Percentiles rank a stretch among this genome's conserved stretches.
Conservation (phyloP, 1,140 invertebrate species). For the Rhagoletis pomonella region DNA sequence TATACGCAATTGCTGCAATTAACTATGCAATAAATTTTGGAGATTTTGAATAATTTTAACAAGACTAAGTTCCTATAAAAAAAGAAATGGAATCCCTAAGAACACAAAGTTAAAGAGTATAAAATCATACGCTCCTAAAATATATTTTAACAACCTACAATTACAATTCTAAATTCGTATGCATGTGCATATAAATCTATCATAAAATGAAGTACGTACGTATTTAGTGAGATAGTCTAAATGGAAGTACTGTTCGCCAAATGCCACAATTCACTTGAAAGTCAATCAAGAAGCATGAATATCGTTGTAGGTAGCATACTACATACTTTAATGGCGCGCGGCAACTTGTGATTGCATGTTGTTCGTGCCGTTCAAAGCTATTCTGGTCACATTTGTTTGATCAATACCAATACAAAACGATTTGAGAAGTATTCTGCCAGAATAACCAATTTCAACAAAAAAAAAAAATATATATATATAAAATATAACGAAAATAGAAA, state of each 20-base stretch:
- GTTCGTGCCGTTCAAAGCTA: conserved; percentile 42
- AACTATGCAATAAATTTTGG: too few species aligned
- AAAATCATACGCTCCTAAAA: too few species aligned
- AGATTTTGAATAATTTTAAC: too few species aligned
- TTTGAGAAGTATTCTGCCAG: neutral
- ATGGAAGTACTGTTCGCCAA: neutral
- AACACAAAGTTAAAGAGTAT: too few species aligned
- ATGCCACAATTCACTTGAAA: neutral
- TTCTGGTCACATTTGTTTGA: conserved; percentile 68
- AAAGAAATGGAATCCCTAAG: too few species aligned
- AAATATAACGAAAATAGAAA: neutral
- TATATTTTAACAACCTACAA: too few species aligned
- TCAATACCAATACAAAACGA: conserved; percentile 62
- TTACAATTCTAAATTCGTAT: too few species aligned
- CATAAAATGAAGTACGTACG: neutral
- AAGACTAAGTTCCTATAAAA: too few species aligned
- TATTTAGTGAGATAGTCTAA: neutral
- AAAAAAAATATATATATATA: neutral
- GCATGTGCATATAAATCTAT: too few species aligned
- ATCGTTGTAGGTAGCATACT: neutral
- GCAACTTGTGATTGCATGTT: conserved; percentile 8
- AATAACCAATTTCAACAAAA: neutral
- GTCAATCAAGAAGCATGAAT: neutral
- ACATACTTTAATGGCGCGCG: neutral
- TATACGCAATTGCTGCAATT: too few species aligned